Evolutionary conservation across 2,113 vertebrate genomes (phyloP).

Genomic region (Cyprinodon brontotheroides): DNA sequence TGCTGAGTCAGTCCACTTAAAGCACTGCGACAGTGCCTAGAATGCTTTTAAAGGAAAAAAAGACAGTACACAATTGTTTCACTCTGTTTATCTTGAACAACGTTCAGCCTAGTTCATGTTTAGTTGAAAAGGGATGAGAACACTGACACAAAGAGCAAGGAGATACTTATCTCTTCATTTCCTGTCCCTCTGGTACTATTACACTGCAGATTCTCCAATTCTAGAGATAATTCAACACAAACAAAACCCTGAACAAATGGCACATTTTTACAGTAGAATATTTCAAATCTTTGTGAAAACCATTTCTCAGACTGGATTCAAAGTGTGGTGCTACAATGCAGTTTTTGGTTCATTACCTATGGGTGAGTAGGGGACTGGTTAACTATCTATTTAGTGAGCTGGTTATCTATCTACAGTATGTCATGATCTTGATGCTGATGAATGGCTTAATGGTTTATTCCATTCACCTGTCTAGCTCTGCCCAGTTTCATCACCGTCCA

Average conservation of each 20-base stretch:
- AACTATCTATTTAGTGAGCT: no score
- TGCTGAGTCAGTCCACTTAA: conserved; percentile 43
- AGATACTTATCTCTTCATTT: conserved; percentile 22
- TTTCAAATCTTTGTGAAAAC: no score
- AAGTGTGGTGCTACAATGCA: no score
- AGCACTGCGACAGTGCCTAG: conserved; percentile 41
- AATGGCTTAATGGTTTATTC: no score
- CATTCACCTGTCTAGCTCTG: no score
- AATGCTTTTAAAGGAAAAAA: conserved; percentile 49
- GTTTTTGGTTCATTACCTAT: no score
- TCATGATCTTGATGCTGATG: no score
- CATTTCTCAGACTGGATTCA: no score
- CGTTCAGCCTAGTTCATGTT: conserved; percentile 26
- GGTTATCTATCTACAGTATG: no score
- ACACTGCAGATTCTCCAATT: conserved; percentile 6
- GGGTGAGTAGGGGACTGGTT: no score
- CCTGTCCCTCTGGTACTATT: conserved; percentile 26
- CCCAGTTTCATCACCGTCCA: no score
- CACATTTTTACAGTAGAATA: background rate
- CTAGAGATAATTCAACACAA: background rate
- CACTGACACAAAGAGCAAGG: conserved; percentile 6
- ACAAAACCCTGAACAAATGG: background rate
- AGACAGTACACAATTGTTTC: conserved; percentile 18
- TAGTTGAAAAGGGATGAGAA: conserved; percentile 25
- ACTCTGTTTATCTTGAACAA: conserved; percentile 37